Percentiles rank a stretch among this genome's conserved stretches.
Conservation (phyloP, 2,113 vertebrate genomes). For the Bos indicus region DNA sequence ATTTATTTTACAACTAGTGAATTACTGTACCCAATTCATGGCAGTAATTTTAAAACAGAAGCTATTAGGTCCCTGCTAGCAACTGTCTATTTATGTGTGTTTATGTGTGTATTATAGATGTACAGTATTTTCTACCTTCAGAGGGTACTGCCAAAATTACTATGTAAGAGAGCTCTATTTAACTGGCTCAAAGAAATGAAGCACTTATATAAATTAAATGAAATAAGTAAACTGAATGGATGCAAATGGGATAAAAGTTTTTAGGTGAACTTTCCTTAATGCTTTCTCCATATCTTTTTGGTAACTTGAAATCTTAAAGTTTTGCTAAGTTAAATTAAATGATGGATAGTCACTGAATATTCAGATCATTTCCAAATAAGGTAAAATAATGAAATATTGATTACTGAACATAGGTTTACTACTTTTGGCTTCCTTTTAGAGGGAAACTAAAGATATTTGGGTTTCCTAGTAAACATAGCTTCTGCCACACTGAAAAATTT, state of each 20-base stretch:
- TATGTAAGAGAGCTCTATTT: not conserved
- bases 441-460: not conserved
- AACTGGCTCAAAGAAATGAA: not conserved
- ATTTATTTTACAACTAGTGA: not conserved
- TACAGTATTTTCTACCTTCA: not conserved
- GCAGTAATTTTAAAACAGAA: not conserved
- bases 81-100: not conserved
- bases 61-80: not conserved
- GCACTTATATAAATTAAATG: not conserved
- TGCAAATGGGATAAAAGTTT: not conserved
- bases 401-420: not conserved
- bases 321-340: not conserved
- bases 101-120: not conserved
- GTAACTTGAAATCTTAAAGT: not conserved
- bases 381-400: not conserved
- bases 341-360: not conserved
- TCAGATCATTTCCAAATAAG: not conserved
- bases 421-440: not conserved
- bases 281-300: not conserved
- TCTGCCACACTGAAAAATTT: not conserved
- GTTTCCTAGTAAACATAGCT: not conserved
- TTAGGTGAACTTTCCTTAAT: not conserved
- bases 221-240: not conserved
- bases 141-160: not conserved
- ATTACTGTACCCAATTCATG: not conserved